Evolutionary conservation across 2,797 vertebrate genomes (phyloP), one percentile per base, ranked within the genome.

Genomic region (Tapera naevia): DNA sequence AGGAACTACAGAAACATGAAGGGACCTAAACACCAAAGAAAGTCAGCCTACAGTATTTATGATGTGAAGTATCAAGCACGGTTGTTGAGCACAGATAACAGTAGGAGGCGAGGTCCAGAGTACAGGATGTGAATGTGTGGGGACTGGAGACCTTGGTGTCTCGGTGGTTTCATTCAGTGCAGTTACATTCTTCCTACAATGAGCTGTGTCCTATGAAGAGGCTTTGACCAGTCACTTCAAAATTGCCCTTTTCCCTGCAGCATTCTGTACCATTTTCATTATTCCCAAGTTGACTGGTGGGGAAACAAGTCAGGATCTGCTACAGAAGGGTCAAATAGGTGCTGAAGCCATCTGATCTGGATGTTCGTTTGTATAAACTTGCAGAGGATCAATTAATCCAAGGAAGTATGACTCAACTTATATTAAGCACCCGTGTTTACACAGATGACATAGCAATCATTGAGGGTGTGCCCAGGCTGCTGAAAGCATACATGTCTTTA

Each of bases 61-160:
- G 15, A 2, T 1, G 11, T 13, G 35, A 85, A 57, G 7, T 13
- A 32, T 23, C 41, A 39, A 61, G 32, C 51, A 7, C 13, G 35
- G 61, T 54, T 25, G 25, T 3, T 89, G 48, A 72, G n/a, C 45
- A 65, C 37, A 33, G 17, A 15, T 21, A 41, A n/a, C 1, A 65
- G 4, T 10, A 35, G 30, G n/a, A 73, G 16, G 41, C 54, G 22
- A 65, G 18, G 22, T 67, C 37, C 28, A 7, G 28, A 69, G 21
- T 11, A 27, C 9, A 22, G 30, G 22, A 32, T 1, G 3, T 27
- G n/a, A 41, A 37, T 27, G 25, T 0, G 1, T 4, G 13, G 28
- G 22, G 24, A 41, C 17, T 5, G 8, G 11, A 60, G 53, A 61
- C 22, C 41, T 37, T 10, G 13, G 17, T 28, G 43, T 70, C 37